Conservation (phyloP, 2,797 vertebrate genomes). For the Avahi laniger region DNA sequence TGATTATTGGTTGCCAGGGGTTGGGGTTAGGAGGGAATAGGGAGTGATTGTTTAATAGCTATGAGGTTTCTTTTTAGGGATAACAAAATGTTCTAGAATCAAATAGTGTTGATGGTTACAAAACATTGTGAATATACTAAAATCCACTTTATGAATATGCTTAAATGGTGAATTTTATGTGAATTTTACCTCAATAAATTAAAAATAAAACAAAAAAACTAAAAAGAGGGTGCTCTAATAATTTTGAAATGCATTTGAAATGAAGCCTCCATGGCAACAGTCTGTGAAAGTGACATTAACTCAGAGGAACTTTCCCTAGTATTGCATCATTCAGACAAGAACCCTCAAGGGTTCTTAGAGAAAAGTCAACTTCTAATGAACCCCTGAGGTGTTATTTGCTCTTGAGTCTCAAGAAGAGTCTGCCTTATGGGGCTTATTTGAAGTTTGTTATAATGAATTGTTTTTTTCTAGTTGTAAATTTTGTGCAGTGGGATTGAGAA, state of each 20-base stretch:
- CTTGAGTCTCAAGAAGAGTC: neutral
- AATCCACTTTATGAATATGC: neutral
- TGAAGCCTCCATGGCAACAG: neutral
- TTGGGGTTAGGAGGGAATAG: neutral
- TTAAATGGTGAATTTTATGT: neutral
- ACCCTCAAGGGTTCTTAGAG: conserved; percentile 20
- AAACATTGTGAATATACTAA: neutral
- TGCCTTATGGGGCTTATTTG: conserved; percentile 41
- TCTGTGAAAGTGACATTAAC: neutral
- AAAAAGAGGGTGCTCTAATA: neutral
- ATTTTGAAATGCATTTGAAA: conserved; percentile 10
- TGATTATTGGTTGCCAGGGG: neutral
- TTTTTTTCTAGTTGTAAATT: conserved; percentile 46
- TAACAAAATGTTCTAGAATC: neutral
- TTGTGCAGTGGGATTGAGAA: neutral
- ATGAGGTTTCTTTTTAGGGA: neutral
- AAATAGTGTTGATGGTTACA: neutral
- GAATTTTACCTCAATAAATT: conserved; percentile 32
- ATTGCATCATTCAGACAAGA: conserved; percentile 33
- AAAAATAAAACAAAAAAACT: neutral
- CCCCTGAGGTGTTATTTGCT: conserved; percentile 19
- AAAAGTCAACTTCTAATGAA: conserved; percentile 69
- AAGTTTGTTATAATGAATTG: conserved; percentile 64
- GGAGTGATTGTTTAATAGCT: neutral
- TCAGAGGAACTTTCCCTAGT: neutral